These are phyloP conservation scores for Hylyphantes graminicola DNA, from an alignment of 1,140 invertebrate species.

Conservation along the genomic window DNA sequence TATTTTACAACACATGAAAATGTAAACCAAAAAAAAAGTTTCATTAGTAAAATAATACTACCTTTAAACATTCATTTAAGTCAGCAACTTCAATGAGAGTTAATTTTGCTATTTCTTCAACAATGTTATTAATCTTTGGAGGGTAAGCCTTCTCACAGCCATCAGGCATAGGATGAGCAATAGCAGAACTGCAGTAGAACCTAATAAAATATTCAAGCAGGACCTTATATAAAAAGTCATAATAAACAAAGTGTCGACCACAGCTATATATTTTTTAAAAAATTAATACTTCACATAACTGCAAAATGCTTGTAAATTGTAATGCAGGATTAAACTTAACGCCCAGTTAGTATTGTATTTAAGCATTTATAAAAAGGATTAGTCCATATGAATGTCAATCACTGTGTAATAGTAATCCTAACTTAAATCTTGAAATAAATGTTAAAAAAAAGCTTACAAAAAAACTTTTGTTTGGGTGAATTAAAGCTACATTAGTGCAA, in stretches of 20 bases:
- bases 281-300: background rate
- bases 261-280: background rate
- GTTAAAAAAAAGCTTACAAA: too few relatives aligned
- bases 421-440: too few relatives aligned
- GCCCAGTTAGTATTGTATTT: too few relatives aligned
- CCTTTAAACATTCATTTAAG: conserved; percentile 68
- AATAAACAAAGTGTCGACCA: background rate
- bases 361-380: too few relatives aligned
- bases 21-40: too few relatives aligned
- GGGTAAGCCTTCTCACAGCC: conserved; percentile 66
- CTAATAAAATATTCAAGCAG: conserved; percentile 23
- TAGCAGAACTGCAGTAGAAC: conserved; percentile 28
- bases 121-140: conserved; percentile 69
- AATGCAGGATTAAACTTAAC: background rate
- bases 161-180: conserved; percentile 63
- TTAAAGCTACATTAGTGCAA: too few relatives aligned
- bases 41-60: conserved; percentile 7
- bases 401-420: too few relatives aligned
- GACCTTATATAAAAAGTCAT: background rate
- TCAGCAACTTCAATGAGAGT: conserved; percentile 70
- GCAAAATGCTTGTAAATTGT: background rate
- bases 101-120: conserved; percentile 69
- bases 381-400: too few relatives aligned
- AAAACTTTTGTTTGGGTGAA: too few relatives aligned
- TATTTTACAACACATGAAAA: too few relatives aligned